Evolutionary conservation across 2,797 vertebrate species (phyloP), one percentile per base, ranked within the genome.

Genomic region (Micromesistius poutassou): DNA sequence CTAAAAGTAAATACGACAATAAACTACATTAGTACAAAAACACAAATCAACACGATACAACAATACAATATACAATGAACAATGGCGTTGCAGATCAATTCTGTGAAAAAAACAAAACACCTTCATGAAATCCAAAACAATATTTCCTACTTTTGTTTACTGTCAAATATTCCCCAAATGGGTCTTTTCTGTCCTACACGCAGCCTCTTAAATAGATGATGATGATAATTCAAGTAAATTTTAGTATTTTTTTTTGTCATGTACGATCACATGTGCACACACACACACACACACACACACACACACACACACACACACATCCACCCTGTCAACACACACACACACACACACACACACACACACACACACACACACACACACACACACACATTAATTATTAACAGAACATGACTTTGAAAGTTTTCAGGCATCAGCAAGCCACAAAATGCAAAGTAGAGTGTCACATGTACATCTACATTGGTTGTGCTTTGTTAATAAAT

Each of bases 331-430:
- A 50, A 50, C 42, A 50, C 50, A 62, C 50, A 62, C 50, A 62
- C 50, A 62, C 50, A 62, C 50, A 62, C 50, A 62, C 50, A 62
- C 55, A 62, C 55, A 62, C 55, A 62, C 55, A 62, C 55, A 62
- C 55, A 62, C 55, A 62, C 55, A 62, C 55, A 62, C 55, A 62
- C 55, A 62, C 55, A 62, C 46, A 55, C 46, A 55, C 46, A 55
- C 46, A 55, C 46, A 55, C 46, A 55, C 46, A 55, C 46, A 90
- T 91, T 22, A 89, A 90, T 91, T 88, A 90, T 92, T 91, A 74
- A 87, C 73, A 38, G 71, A 82, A 82, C 66, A 85, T 75, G 28
- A 30, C 81, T 81, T 74, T 79, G 79, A 86, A 88, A 91, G 88
- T 30, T 70, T 83, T 68, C 75, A 74, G 75, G 77, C 78, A 30